Evolutionary conservation across 2,888 invertebrate species (phyloP).

Genomic region (Lypha dubia): DNA sequence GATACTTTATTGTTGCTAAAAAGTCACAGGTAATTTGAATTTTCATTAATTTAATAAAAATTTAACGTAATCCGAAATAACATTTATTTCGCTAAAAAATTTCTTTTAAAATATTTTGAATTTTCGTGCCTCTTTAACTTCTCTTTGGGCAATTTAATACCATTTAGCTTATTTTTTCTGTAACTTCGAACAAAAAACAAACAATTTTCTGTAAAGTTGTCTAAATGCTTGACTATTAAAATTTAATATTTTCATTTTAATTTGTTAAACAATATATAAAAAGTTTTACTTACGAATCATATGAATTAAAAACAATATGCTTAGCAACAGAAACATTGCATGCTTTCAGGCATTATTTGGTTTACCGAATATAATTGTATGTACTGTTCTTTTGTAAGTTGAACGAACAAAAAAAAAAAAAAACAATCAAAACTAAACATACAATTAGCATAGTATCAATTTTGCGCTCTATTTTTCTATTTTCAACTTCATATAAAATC

Average conservation of each 20-base stretch:
- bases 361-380: conserved; percentile 34
- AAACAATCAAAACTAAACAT: not conserved
- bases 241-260: not conserved
- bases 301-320: conserved; percentile 3
- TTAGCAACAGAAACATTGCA: conserved; percentile 29
- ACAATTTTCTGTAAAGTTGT: no score
- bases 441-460: not conserved
- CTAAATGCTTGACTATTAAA: not conserved
- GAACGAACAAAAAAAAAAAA: not conserved
- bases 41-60: no score
- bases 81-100: no score
- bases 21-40: no score
- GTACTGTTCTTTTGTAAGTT: conserved; percentile 17
- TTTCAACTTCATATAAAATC: not conserved
- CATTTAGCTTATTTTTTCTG: no score
- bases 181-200: no score
- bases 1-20: no score
- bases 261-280: not conserved
- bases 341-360: conserved; percentile 25
- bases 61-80: no score
- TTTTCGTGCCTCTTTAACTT: no score
- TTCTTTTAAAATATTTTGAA: no score
- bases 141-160: no score
- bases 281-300: not conserved
- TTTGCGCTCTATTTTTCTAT: not conserved